These are phyloP conservation scores for Nycticorax nycticorax DNA, from an alignment of 2,113 vertebrate species.

Conservation along the genomic window DNA sequence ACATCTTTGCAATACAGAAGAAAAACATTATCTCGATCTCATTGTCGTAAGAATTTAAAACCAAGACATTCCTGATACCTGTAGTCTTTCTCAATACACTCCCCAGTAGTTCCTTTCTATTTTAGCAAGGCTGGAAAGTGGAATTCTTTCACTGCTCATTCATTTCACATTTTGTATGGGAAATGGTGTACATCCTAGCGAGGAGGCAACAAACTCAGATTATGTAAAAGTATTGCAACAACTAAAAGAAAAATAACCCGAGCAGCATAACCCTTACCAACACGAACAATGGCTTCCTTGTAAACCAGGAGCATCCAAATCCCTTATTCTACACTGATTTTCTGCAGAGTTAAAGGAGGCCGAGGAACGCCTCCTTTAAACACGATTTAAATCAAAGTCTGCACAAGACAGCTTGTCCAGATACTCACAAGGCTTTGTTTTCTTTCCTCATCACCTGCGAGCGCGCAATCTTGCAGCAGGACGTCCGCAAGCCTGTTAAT, in stretches of 20 bases:
- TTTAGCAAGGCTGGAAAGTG: background rate
- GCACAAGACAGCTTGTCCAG: background rate
- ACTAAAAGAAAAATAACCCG: background rate
- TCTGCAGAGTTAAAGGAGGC: background rate
- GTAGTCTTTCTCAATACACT: background rate
- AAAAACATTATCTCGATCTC: background rate
- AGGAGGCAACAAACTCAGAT: background rate
- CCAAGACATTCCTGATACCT: background rate
- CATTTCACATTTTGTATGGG: background rate
- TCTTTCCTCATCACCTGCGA: slow-evolving; percentile 8
- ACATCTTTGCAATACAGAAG: background rate
- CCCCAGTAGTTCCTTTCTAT: background rate
- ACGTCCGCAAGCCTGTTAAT: background rate
- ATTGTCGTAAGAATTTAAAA: background rate
- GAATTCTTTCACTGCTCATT: background rate
- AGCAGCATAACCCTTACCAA: background rate
- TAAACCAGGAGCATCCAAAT: background rate
- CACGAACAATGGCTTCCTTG: slow-evolving; percentile 21
- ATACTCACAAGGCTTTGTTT: slow-evolving; percentile 73
- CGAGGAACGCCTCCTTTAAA: background rate
- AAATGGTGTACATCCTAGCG: background rate
- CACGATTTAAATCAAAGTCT: background rate
- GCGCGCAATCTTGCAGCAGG: background rate
- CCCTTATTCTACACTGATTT: background rate
- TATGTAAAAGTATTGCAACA: slow-evolving; percentile 30